Evolutionary conservation across 2,888 invertebrate species (phyloP).

Genomic region (Drosophila mettleri): DNA sequence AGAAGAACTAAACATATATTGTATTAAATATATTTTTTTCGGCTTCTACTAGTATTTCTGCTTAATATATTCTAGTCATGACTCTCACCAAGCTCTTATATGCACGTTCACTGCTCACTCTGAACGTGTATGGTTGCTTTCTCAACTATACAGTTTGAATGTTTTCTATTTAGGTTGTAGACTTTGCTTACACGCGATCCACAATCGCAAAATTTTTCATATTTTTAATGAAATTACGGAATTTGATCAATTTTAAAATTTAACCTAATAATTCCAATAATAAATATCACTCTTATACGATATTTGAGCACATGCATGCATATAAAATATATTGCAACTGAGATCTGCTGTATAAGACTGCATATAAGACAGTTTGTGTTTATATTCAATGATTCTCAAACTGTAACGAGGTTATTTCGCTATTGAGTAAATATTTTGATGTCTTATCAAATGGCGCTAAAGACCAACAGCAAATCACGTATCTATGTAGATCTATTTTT

Average conservation of each 20-base stretch:
- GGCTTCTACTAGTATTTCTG: background rate
- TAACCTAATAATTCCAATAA: background rate
- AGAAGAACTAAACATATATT: accelerated
- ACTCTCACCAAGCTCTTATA: slow-evolving; percentile 42
- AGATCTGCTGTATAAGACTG: background rate
- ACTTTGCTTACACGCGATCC: slow-evolving; percentile 31
- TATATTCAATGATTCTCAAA: background rate
- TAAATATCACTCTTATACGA: background rate
- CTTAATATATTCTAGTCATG: slow-evolving; percentile 21
- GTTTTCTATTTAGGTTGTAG: slow-evolving; percentile 12
- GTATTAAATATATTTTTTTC: no score
- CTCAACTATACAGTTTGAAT: slow-evolving; percentile 22
- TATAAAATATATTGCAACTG: background rate
- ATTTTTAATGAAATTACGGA: background rate
- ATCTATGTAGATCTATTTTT: background rate
- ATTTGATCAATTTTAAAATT: background rate
- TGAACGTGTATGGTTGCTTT: slow-evolving; percentile 24
- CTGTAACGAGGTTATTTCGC: background rate
- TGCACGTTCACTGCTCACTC: slow-evolving; percentile 1
- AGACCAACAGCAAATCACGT: no score
- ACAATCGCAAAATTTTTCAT: slow-evolving; percentile 4
- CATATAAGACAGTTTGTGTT: background rate
- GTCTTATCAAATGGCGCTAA: background rate
- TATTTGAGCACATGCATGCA: no score
- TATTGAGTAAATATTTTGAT: background rate